phyloP scores from a whole-genome alignment of 64 coral and sea anemone species.

The Stichodactyla mertensii region DNA sequence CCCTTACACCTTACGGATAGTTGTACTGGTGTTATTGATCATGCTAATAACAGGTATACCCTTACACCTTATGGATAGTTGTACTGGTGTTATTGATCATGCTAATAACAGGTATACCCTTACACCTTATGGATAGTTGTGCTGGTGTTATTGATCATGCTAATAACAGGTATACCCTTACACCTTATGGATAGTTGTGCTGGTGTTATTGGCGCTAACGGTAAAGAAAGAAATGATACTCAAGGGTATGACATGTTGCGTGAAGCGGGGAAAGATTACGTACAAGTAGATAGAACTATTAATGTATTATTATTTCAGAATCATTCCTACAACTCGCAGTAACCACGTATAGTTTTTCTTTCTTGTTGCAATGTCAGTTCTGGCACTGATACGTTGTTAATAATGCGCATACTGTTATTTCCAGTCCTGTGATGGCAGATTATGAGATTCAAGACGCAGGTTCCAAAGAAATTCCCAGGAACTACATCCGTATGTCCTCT shows the following conservation, averaged over 20 bases:
- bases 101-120: background rate
- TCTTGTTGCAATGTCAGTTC: no score
- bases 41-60: background rate
- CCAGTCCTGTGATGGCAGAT: conserved; percentile 20
- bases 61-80: conserved; percentile 48
- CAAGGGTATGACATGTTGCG: no score
- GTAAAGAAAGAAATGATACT: no score
- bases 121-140: conserved; percentile 53
- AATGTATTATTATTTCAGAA: no score
- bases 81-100: conserved; percentile 38
- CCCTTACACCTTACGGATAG: background rate
- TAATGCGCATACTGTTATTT: background rate
- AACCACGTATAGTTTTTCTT: no score
- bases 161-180: background rate
- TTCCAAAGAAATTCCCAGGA: conserved; percentile 50
- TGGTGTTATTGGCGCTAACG: no score
- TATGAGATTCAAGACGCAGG: conserved; percentile 27
- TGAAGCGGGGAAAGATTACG: no score
- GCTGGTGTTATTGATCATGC: conserved; percentile 33
- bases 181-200: no score
- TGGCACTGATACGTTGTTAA: background rate
- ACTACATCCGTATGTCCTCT: conserved; percentile 75
- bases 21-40: conserved; percentile 34
- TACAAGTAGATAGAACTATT: no score
- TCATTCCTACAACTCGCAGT: no score